Evolutionary conservation across 2,113 vertebrate species (phyloP).

Genomic region (Chloroceryle aenea): DNA sequence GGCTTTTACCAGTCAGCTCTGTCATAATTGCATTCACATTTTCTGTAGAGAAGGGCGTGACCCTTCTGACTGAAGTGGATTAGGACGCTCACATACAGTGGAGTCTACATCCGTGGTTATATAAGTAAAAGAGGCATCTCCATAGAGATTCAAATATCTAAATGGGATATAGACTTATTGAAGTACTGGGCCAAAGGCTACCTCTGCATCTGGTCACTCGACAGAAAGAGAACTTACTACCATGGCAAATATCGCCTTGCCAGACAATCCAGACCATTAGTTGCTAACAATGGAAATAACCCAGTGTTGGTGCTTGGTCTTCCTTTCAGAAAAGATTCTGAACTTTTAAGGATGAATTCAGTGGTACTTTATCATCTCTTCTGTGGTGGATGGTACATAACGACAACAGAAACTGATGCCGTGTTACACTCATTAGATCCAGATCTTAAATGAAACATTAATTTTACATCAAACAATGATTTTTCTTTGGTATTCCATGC

Average conservation of each 20-base stretch:
- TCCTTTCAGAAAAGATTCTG: background rate
- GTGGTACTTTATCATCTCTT: background rate
- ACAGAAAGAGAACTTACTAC: background rate
- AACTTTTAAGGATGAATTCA: background rate
- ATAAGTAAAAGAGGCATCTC: background rate
- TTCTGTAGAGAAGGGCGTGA: slow-evolving; percentile 17
- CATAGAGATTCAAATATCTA: background rate
- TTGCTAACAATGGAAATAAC: background rate
- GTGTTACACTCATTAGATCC: background rate
- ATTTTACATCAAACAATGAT: background rate
- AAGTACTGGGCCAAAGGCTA: background rate
- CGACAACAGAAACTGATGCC: background rate
- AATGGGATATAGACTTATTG: background rate
- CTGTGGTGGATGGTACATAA: background rate
- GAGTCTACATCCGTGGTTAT: background rate
- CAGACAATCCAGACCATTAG: background rate
- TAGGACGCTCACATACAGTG: background rate
- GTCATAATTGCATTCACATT: background rate
- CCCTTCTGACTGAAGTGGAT: background rate
- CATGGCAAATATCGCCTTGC: background rate
- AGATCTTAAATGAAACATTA: background rate
- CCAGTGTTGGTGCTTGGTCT: background rate
- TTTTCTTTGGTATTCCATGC: background rate
- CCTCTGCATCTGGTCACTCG: background rate
- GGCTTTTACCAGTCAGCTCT: background rate